Evolutionary conservation across 2,113 vertebrate species (phyloP).

Genomic region (Tursiops truncatus): DNA sequence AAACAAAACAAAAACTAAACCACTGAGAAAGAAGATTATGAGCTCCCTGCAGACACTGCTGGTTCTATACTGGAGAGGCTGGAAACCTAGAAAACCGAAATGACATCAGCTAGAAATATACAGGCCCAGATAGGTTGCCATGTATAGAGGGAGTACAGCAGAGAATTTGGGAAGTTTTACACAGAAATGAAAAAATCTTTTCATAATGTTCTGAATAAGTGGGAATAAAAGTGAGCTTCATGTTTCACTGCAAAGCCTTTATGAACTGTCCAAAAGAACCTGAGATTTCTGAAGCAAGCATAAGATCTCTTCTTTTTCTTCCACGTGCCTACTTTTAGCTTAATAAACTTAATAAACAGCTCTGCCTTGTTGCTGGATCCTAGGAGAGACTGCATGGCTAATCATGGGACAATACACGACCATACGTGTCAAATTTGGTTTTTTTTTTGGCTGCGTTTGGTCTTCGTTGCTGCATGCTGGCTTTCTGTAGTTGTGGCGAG

Average conservation of each 20-base stretch:
- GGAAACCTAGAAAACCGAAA: background rate
- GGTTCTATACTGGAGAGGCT: background rate
- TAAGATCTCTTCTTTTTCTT: background rate
- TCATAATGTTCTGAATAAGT: background rate
- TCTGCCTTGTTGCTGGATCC: background rate
- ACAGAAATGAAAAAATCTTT: background rate
- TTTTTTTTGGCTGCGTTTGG: too few relatives aligned
- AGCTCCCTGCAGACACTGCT: background rate
- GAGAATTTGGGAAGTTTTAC: background rate
- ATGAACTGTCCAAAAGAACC: background rate
- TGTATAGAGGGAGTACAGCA: background rate
- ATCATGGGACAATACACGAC: background rate
- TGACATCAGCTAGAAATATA: background rate
- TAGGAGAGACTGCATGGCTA: background rate
- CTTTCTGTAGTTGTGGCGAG: too few relatives aligned
- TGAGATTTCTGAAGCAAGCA: background rate
- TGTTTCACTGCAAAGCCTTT: background rate
- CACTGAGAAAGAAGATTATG: background rate
- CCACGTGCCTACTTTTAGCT: background rate
- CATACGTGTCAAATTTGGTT: background rate
- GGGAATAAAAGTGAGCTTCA: background rate
- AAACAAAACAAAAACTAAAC: background rate
- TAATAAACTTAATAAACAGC: background rate
- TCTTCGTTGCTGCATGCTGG: too few relatives aligned
- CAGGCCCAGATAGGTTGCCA: background rate